Evolutionary conservation across 2,888 invertebrate genomes (phyloP).

Genomic region (Drosophila maculinotata): DNA sequence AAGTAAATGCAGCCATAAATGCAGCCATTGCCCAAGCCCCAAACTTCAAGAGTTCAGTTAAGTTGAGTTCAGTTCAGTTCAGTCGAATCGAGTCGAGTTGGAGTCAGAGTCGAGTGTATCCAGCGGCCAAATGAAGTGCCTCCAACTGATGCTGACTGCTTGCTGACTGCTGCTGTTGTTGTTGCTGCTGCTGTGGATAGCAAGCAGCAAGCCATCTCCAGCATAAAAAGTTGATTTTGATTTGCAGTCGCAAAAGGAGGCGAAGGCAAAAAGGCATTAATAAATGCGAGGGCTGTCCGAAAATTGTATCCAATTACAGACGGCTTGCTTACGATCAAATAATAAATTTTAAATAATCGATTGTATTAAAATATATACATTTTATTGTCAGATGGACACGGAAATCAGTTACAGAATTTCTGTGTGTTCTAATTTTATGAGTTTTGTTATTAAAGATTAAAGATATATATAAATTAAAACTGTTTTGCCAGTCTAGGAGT

Average conservation of each 20-base stretch:
- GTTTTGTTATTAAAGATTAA: no score
- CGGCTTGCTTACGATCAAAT: not conserved
- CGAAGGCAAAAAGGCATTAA: constrained; percentile 30
- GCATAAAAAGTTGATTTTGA: constrained; percentile 69
- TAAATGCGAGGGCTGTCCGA: constrained; percentile 49
- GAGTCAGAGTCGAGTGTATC: constrained; percentile 30
- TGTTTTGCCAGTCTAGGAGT: no score
- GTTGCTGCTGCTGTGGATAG: constrained; percentile 3
- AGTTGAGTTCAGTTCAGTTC: constrained; percentile 30
- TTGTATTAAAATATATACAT: no score
- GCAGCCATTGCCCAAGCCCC: constrained; percentile 49
- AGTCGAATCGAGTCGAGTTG: constrained; percentile 22
- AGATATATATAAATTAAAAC: no score
- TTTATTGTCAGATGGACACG: no score
- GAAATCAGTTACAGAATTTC: no score
- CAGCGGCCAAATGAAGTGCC: constrained; percentile 66
- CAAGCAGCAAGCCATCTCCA: constrained; percentile 34
- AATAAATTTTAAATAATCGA: no score
- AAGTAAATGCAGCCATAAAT: constrained; percentile 79
- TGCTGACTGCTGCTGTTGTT: constrained; percentile 18
- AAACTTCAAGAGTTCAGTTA: constrained; percentile 36
- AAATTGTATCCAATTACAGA: constrained; percentile 6
- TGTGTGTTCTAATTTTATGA: no score
- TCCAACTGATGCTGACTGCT: constrained; percentile 51
- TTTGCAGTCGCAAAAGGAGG: constrained; percentile 54